Conservation (phyloP, 2,113 vertebrate species). For the Elephantulus edwardii region DNA sequence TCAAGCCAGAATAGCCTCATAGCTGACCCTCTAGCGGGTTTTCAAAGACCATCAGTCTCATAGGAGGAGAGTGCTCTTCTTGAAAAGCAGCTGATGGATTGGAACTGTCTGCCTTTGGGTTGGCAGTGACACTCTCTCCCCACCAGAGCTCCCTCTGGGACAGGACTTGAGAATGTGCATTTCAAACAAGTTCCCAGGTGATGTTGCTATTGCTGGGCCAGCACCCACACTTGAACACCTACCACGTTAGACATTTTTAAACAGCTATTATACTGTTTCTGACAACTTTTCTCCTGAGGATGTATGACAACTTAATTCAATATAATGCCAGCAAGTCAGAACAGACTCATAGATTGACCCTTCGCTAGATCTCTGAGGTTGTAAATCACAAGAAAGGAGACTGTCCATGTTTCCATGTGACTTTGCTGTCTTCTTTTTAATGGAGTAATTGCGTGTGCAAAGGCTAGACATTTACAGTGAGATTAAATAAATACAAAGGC, state of each 20-base stretch:
- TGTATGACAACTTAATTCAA: constrained; percentile 5
- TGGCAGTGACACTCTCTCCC: no score
- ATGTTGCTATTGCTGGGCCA: neutral
- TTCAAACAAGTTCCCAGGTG: neutral
- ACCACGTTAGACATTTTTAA: neutral
- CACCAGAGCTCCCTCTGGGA: no score
- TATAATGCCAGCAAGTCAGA: neutral
- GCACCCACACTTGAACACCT: neutral
- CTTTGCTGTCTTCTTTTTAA: neutral
- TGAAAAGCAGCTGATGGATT: no score
- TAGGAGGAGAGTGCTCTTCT: no score
- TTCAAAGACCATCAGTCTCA: no score
- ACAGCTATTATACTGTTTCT: neutral
- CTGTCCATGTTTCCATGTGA: neutral
- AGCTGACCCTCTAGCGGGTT: no score
- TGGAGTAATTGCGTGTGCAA: neutral
- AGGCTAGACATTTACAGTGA: neutral
- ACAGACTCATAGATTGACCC: no score
- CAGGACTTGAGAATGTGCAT: neutral
- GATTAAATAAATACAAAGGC: neutral
- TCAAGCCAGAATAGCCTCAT: no score
- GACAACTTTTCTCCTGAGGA: neutral
- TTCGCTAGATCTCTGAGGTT: no score
- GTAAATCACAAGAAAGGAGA: no score
- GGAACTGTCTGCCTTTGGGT: no score